phyloP scores from a whole-genome alignment of 1,140 invertebrate genomes.

The Meloidogyne exigua region DNA sequence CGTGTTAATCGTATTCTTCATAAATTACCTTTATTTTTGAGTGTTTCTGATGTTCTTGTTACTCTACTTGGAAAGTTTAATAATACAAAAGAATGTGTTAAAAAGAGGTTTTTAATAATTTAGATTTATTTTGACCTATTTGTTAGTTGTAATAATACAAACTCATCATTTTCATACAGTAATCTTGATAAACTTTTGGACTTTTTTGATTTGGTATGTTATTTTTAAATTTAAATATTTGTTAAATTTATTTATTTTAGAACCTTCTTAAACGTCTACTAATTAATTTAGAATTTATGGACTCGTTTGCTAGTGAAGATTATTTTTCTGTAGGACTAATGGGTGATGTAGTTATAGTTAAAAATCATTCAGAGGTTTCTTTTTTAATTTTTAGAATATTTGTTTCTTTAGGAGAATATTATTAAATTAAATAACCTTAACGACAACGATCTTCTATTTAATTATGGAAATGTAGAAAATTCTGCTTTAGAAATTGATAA shows the following conservation, averaged over 20 bases:
- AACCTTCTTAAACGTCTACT: constrained; percentile 37
- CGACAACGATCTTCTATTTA: not conserved
- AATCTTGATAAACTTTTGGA: constrained; percentile 27
- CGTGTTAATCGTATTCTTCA: constrained; percentile 40
- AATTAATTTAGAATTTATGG: constrained; percentile 47
- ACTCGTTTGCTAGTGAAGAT: constrained; percentile 39
- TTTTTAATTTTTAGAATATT: not conserved
- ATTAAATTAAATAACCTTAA: not conserved
- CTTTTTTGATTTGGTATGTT: constrained; percentile 36
- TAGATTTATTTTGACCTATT: not conserved
- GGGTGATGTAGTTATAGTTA: constrained; percentile 30
- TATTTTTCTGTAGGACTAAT: constrained; percentile 40
- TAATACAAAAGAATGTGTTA: not conserved
- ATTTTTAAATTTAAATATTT: not conserved
- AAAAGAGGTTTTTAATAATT: not conserved
- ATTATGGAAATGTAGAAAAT: not conserved
- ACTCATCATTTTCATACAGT: too few relatives aligned
- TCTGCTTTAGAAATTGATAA: not conserved
- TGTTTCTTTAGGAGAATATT: not conserved
- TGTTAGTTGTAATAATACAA: not conserved
- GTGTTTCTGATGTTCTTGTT: constrained; percentile 24
- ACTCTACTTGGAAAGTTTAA: constrained; percentile 13
- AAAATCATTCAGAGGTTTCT: not conserved
- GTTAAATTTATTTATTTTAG: constrained; percentile 21
- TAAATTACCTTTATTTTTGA: constrained; percentile 35